Conservation (phyloP, 1,140 invertebrate genomes). For the Drosophila kurseongensis region DNA sequence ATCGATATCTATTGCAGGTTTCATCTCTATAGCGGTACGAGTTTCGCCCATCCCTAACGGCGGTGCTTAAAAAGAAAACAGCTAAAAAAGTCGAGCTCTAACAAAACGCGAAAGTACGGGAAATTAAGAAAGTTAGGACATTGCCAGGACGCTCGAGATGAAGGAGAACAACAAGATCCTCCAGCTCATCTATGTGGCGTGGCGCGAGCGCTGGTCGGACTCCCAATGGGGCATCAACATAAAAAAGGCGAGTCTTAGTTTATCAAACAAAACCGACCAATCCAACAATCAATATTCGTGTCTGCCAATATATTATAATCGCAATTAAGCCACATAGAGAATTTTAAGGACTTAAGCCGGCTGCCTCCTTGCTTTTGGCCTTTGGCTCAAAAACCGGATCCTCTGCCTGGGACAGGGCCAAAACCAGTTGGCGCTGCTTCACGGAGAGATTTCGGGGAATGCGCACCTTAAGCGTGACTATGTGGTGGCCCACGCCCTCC, state of each 20-base stretch:
- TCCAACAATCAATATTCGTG: slow-evolving; percentile 9
- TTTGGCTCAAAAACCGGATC: slow-evolving; percentile 63
- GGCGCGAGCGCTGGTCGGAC: slow-evolving; percentile 97
- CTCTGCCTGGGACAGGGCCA: slow-evolving; percentile 72
- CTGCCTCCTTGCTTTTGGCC: slow-evolving; percentile 1
- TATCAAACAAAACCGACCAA: background rate
- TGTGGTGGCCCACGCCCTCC: slow-evolving; percentile 64
- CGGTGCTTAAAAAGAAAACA: slow-evolving; percentile 25
- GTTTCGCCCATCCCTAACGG: slow-evolving; percentile 24
- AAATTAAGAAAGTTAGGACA: background rate
- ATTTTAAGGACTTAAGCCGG: slow-evolving; percentile 42
- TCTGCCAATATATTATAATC: slow-evolving; percentile 22
- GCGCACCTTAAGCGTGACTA: slow-evolving; percentile 69
- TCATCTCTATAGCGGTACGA: background rate
- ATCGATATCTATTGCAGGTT: background rate
- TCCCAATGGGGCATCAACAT: slow-evolving; percentile 98
- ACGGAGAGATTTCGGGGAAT: slow-evolving; percentile 69
- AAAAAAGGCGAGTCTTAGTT: slow-evolving; percentile 89
- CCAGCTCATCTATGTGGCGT: slow-evolving; percentile 87
- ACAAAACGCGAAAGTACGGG: slow-evolving; percentile 19
- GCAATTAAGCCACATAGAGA: slow-evolving; percentile 55
- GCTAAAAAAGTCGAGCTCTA: slow-evolving; percentile 5
- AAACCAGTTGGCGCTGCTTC: slow-evolving; percentile 74
- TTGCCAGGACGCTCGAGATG: slow-evolving; percentile 33
- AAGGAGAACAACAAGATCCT: slow-evolving; percentile 77